A percentile compares a stretch with the other conserved stretches of the same genome.
Evolutionary conservation across 1,140 invertebrate genomes (phyloP).

Genomic region (Tetraneura akinire): DNA sequence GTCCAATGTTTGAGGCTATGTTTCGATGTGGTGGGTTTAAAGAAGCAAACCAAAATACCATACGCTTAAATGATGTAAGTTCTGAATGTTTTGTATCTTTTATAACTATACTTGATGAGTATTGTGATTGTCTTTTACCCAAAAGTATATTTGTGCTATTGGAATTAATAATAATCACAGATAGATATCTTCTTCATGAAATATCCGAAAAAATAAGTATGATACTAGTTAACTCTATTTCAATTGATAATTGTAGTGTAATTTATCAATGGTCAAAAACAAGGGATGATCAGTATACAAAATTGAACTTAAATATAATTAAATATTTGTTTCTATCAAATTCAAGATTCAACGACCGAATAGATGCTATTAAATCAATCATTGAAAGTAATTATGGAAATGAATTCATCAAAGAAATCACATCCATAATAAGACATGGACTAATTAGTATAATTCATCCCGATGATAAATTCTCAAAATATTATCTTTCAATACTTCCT

Average conservation of each 20-base stretch:
- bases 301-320: constrained; percentile 58
- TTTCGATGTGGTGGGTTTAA: constrained; percentile 66
- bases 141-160: constrained; percentile 63
- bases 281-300: constrained; percentile 55
- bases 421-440: constrained; percentile 54
- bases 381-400: constrained; percentile 55
- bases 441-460: neutral
- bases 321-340: constrained; percentile 59
- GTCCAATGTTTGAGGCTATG: constrained; percentile 69
- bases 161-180: constrained; percentile 68
- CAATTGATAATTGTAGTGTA: constrained; percentile 58
- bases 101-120: constrained; percentile 51
- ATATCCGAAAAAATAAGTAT: constrained; percentile 62
- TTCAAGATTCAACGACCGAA: constrained; percentile 57
- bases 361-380: constrained; percentile 58
- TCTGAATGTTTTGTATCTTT: constrained; percentile 53
- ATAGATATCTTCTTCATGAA: constrained; percentile 67
- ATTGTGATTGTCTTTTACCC: constrained; percentile 57
- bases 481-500: constrained; percentile 7
- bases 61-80: constrained; percentile 54
- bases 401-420: constrained; percentile 59
- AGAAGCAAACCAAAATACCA: constrained; percentile 64
- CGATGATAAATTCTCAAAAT: constrained; percentile 20
- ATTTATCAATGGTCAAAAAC: constrained; percentile 60
- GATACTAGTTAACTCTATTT: constrained; percentile 58